phyloP scores from a whole-genome alignment of 2,888 invertebrate genomes.

The Tenodera sinensis region DNA sequence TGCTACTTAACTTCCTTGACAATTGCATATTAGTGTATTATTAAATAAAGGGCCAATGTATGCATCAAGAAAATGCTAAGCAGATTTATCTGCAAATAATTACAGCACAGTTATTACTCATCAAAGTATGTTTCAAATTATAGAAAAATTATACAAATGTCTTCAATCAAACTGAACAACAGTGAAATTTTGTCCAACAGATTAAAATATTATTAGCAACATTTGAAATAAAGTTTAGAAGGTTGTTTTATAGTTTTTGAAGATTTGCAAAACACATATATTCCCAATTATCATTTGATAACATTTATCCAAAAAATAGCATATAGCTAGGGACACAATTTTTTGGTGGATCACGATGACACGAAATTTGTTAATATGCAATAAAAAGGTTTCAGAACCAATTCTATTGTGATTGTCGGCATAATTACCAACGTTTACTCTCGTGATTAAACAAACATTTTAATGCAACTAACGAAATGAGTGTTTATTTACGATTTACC shows the following conservation, averaged over 20 bases:
- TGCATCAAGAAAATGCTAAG: neutral
- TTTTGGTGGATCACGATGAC: no score
- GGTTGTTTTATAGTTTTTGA: neutral
- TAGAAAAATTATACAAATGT: neutral
- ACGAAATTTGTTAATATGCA: no score
- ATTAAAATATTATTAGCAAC: neutral
- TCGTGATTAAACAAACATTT: no score
- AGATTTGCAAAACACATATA: neutral
- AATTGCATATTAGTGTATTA: neutral
- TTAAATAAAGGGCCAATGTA: neutral
- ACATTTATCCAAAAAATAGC: neutral
- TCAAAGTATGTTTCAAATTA: neutral
- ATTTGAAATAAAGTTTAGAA: neutral
- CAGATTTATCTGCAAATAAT: neutral
- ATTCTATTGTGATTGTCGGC: no score
- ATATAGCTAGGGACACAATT: neutral
- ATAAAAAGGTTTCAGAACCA: no score
- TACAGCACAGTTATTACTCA: neutral
- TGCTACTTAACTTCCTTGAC: neutral
- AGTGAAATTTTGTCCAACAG: neutral
- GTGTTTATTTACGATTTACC: no score
- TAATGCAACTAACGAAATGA: no score
- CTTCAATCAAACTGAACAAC: neutral
- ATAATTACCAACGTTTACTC: no score
- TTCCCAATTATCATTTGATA: neutral